A percentile compares a stretch with the other conserved stretches of the same genome.
These are phyloP conservation scores for Scaptomyza graminum DNA, from an alignment of 1,140 invertebrate genomes.

Conservation along the genomic window DNA sequence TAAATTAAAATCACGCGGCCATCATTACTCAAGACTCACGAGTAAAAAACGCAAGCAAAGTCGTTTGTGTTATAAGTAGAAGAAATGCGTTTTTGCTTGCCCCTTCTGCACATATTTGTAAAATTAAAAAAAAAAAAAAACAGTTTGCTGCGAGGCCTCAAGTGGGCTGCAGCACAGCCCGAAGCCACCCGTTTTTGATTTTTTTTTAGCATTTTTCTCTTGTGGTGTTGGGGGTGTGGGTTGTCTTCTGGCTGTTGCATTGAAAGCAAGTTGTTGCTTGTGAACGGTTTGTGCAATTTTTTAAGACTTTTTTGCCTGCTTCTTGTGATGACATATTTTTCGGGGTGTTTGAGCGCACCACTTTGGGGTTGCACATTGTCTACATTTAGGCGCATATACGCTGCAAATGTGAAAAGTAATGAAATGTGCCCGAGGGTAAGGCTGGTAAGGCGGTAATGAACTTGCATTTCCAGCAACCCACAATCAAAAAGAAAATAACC, in stretches of 20 bases:
- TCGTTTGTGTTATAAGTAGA: slow-evolving; percentile 16
- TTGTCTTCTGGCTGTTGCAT: slow-evolving; percentile 70
- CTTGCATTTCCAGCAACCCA: slow-evolving; percentile 53
- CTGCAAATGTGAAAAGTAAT: slow-evolving; percentile 61
- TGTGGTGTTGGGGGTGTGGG: slow-evolving; percentile 42
- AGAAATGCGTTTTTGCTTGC: slow-evolving; percentile 62
- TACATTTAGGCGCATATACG: slow-evolving; percentile 37
- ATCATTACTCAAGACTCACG: neutral
- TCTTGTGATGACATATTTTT: slow-evolving; percentile 52
- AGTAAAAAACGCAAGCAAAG: slow-evolving; percentile 13
- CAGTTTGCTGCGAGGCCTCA: slow-evolving; percentile 27
- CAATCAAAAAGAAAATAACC: neutral
- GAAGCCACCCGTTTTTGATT: slow-evolving; percentile 65
- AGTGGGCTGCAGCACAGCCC: slow-evolving; percentile 43
- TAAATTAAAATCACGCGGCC: neutral
- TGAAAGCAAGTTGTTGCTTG: slow-evolving; percentile 58
- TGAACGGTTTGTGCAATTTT: slow-evolving; percentile 44
- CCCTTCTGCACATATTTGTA: slow-evolving; percentile 27
- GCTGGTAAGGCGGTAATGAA: slow-evolving; percentile 59
- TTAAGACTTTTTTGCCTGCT: slow-evolving; percentile 59
- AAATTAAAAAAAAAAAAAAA: slow-evolving; percentile 46
- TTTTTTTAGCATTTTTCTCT: neutral
- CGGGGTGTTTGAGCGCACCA: slow-evolving; percentile 44
- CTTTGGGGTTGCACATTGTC: slow-evolving; percentile 71
- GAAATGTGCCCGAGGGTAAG: slow-evolving; percentile 73